Evolutionary conservation across 2,113 vertebrate genomes (phyloP), one percentile per base, ranked within the genome.

Genomic region (Peromyscus californicus): DNA sequence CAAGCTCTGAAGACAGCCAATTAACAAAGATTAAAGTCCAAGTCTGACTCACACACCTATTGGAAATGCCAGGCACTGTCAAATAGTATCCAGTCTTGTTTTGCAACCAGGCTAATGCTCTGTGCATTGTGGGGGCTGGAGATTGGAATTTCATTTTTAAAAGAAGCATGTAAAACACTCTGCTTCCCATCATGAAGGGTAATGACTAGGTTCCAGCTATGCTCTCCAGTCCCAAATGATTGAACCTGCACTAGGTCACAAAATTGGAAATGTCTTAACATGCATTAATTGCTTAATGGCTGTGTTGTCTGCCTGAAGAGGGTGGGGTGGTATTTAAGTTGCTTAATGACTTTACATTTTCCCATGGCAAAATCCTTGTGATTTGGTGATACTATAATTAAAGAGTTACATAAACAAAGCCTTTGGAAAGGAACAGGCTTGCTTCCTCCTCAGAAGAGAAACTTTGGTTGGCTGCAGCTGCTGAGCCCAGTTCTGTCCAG

Each of bases 331-430:
- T 96, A 98, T 97, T 98, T 98, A 98, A 98, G 97, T 99, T 99
- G 98, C 98, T 98, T 98, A 98, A 98, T 93, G 98, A 94, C 97
- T 98, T 94, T 95, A 97, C 97, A 98, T 98, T 99, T 99, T 99
- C 99, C 98, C 98, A 99, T 99, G 98, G 97, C 98, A 97, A 98
- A 98, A 97, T 76, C 84, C 95, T 93, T 98, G 98, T 97, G 98
- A 98, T 98, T 98, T 91, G 98, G 95, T 98, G 98, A 96, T 97
- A 97, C 98, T 98, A 6, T 99, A 99, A 99, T 99, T 99, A 99
- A 98, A 98, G 96, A 97, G 98, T 99, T 99, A 98, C 98, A 98
- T 98, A 99, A 99, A 99, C 98, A 98, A 98, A 97, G 97, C 92
- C 98, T 98, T 98, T 98, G 98, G 98, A 98, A 99, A 98, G 96